Evolutionary conservation across 2,888 invertebrate species (phyloP).

Genomic region (Ariolimax columbianus): DNA sequence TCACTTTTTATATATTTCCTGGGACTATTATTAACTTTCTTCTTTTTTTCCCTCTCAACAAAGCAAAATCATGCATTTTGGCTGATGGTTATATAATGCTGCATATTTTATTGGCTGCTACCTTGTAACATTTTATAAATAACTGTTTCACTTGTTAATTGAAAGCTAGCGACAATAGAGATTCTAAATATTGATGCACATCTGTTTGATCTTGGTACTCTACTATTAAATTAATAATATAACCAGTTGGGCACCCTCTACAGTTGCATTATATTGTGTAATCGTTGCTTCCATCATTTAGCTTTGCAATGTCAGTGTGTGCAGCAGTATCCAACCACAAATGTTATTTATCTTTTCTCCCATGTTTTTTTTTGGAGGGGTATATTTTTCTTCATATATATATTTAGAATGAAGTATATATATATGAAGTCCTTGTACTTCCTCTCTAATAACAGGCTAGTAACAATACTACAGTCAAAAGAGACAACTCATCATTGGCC

Average conservation of each 20-base stretch:
- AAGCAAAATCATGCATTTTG: not conserved
- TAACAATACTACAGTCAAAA: too few relatives aligned
- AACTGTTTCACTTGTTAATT: not conserved
- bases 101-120: not conserved
- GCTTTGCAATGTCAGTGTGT: conserved; percentile 1
- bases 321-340: not conserved
- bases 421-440: too few relatives aligned
- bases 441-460: too few relatives aligned
- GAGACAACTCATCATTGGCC: too few relatives aligned
- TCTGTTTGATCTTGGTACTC: not conserved
- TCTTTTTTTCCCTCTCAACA: not conserved
- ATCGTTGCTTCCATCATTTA: not conserved
- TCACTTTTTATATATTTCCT: not conserved
- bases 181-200: not conserved
- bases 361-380: too few relatives aligned
- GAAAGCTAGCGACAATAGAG: not conserved
- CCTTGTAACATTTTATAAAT: not conserved
- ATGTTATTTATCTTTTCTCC: too few relatives aligned
- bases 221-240: not conserved
- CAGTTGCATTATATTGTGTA: not conserved
- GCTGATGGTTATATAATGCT: not conserved
- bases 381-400: too few relatives aligned
- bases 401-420: too few relatives aligned
- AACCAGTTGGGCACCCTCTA: not conserved
- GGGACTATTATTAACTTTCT: not conserved